phyloP scores from a whole-genome alignment of 2,888 invertebrate species.

The Phengaris arion region DNA sequence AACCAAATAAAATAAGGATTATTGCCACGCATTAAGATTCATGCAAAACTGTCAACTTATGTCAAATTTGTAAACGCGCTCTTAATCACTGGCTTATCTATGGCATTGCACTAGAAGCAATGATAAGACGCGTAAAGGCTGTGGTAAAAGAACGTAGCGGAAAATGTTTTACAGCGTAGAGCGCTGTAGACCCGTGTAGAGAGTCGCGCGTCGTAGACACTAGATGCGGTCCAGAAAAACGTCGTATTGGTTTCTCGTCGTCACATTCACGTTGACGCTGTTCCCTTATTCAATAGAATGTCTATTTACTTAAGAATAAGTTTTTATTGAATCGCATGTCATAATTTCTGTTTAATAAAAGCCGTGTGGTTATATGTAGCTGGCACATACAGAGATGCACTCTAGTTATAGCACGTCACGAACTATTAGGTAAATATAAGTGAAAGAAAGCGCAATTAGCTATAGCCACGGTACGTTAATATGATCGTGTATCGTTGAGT shows the following conservation, averaged over 20 bases:
- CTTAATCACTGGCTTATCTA: no score
- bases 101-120: no score
- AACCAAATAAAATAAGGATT: no score
- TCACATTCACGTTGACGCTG: no score
- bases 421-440: constrained; percentile 52
- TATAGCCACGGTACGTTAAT: constrained; percentile 36
- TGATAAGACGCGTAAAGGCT: no score
- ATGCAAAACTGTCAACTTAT: no score
- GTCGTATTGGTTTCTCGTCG: no score
- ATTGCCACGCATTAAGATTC: no score
- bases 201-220: neutral
- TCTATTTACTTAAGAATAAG: neutral
- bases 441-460: constrained; percentile 54
- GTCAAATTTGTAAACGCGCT: no score
- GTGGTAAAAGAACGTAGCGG: no score
- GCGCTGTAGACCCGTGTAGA: neutral
- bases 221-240: neutral
- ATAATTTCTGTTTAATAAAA: constrained; percentile 29
- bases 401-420: constrained; percentile 56
- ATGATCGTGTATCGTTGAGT: constrained; percentile 41
- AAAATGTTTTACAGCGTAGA: neutral
- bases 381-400: constrained; percentile 44
- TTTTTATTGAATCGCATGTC: constrained; percentile 27
- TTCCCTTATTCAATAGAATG: neutral
- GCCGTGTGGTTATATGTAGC: constrained; percentile 35